Evolutionary conservation across 2,888 invertebrate species (phyloP), one percentile per base, ranked within the genome.

Genomic region (Microplitis deprimator): DNA sequence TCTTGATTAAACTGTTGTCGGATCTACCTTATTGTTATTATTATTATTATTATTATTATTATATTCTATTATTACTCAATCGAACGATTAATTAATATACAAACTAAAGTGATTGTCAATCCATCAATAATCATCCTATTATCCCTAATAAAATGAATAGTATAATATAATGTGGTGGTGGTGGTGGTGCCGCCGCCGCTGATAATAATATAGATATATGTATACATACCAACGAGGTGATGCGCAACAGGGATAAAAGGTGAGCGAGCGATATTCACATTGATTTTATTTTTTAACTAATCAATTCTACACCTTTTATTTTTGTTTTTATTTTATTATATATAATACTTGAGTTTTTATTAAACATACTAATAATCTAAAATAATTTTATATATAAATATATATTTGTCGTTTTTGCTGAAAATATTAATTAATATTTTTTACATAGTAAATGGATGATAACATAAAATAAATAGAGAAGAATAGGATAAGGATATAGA

Each of bases 211-310:
- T 50, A 50, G 8, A 50, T 50, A 50, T 41, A 41, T 41, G 10
- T 41, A 41, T 41, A 41, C 10, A 50, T 29, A 50, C 10, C 8
- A 13, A 50, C 50, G 13, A 13, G 13, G 50, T 50, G 50, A 50
- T 50, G 50, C 50, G 50, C 50, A 50, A 50, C 50, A 50, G 50
- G 50, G 16, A 16, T 62, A 62, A 20, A 62, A 17, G 62, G 20
- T 62, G 62, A 62, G 20, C 10, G 59, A 59, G 59, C 16, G 62
- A 62, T 62, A 62, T 62, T 16, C 16, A 16, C 62, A 62, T 62
- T 62, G 62, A 62, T 62, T 62, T 62, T 62, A 62, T 62, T 62
- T 62, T 62, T 62, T 62, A 16, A 17, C 16, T 16, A 61, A 16
- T n/a, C 38, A 68, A 29, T 7, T 16, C 10, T 3, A 29, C 29